phyloP scores from a whole-genome alignment of 1,140 invertebrate genomes.

The Gryon sp. region DNA sequence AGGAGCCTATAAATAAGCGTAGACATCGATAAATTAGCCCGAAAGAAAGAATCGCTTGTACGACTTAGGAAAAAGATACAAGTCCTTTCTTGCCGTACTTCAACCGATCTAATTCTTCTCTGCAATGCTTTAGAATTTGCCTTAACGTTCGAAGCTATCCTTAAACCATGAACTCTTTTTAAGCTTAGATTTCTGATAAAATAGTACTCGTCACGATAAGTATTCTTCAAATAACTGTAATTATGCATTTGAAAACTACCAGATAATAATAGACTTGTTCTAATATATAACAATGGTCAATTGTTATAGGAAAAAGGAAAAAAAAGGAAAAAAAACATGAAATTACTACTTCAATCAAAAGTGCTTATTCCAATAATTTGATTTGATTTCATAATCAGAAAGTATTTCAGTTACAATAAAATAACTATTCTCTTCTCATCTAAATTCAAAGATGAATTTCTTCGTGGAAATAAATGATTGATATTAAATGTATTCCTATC shows the following conservation, averaged over 20 bases:
- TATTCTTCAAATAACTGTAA: constrained; percentile 36
- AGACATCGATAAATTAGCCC: constrained; percentile 64
- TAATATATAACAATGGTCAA: not conserved
- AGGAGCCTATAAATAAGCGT: constrained; percentile 64
- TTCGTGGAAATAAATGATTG: too few relatives aligned
- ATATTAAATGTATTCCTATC: too few relatives aligned
- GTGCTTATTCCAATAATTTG: too few relatives aligned
- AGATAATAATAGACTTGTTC: too few relatives aligned
- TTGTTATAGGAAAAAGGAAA: too few relatives aligned
- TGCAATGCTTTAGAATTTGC: constrained; percentile 50
- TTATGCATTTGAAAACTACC: too few relatives aligned
- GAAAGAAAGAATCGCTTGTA: constrained; percentile 55
- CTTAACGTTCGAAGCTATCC: constrained; percentile 39
- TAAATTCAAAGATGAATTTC: too few relatives aligned
- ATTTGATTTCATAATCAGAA: too few relatives aligned
- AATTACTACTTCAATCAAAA: too few relatives aligned
- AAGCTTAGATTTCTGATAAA: constrained; percentile 56
- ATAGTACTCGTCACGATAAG: constrained; percentile 32
- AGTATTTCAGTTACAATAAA: too few relatives aligned
- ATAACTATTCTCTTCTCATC: too few relatives aligned
- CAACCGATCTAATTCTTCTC: constrained; percentile 47
- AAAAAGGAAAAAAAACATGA: too few relatives aligned
- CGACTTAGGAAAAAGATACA: constrained; percentile 55
- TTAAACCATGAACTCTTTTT: constrained; percentile 54
- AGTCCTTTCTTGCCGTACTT: constrained; percentile 32